Conservation (phyloP, 2,113 vertebrate genomes). For the Pedetes capensis region DNA sequence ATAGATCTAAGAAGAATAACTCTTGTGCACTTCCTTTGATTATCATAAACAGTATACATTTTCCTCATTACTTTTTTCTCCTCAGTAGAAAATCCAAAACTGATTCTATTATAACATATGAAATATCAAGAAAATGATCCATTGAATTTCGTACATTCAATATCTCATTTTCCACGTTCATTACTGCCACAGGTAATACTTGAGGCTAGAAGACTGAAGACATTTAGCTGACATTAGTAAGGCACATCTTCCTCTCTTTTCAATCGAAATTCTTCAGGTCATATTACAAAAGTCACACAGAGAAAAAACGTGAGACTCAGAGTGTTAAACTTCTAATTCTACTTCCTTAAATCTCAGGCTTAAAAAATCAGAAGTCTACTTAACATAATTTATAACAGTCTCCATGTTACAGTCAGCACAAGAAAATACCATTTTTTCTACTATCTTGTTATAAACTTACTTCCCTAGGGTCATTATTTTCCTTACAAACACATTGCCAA, state of each 20-base stretch:
- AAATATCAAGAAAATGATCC: neutral
- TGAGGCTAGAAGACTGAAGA: neutral
- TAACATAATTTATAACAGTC: neutral
- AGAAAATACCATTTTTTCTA: neutral
- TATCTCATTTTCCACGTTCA: neutral
- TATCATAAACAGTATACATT: neutral
- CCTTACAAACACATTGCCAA: neutral
- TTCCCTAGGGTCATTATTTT: neutral
- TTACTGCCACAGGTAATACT: neutral
- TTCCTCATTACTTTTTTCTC: neutral
- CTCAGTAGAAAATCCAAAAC: slow-evolving; percentile 3
- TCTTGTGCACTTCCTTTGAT: neutral
- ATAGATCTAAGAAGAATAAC: neutral
- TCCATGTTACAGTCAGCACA: neutral
- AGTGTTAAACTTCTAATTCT: neutral
- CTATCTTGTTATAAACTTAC: slow-evolving; percentile 12
- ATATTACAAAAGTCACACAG: neutral
- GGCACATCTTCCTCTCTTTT: neutral
- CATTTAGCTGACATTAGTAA: neutral
- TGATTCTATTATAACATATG: neutral
- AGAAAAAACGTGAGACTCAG: neutral
- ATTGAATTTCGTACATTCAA: neutral
- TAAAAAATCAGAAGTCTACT: slow-evolving; percentile 14
- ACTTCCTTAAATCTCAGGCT: neutral
- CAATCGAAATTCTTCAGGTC: neutral